Percentiles rank a stretch among this genome's conserved stretches.
These are phyloP conservation scores for Drosophila ironensis DNA, from an alignment of 1,140 invertebrate genomes.

Conservation along the genomic window DNA sequence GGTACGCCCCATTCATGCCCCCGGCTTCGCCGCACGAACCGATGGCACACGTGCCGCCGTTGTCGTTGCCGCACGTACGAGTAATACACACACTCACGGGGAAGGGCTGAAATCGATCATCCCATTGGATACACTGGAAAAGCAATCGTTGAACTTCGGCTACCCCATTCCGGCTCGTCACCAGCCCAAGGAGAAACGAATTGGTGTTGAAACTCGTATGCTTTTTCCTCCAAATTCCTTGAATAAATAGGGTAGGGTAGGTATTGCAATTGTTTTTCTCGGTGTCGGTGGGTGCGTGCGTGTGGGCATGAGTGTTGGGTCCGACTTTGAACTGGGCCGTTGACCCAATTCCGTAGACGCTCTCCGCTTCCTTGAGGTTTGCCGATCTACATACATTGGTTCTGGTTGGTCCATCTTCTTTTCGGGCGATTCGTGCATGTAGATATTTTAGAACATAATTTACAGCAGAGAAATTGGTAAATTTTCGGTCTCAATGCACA, in stretches of 20 bases:
- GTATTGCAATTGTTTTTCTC: background rate
- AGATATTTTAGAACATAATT: too few relatives aligned
- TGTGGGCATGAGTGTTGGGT: background rate
- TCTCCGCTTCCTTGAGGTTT: slow-evolving; percentile 18
- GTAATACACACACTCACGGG: background rate
- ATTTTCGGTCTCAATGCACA: too few relatives aligned
- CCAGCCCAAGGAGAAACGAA: too few relatives aligned
- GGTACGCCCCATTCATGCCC: slow-evolving; percentile 14
- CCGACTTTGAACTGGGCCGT: slow-evolving; percentile 64
- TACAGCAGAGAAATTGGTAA: too few relatives aligned
- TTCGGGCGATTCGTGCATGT: background rate
- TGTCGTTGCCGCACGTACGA: slow-evolving; percentile 53
- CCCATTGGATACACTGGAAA: background rate
- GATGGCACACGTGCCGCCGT: slow-evolving; percentile 62
- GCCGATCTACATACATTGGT: background rate
- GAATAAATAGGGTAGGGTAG: background rate
- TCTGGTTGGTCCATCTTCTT: slow-evolving; percentile 2
- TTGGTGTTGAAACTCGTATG: too few relatives aligned
- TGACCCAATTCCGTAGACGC: slow-evolving; percentile 53
- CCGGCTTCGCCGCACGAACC: background rate
- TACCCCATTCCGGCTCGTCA: too few relatives aligned
- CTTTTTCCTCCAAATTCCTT: too few relatives aligned
- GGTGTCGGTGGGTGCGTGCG: background rate
- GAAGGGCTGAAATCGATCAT: slow-evolving; percentile 26
- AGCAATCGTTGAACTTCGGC: too few relatives aligned